Evolutionary conservation across 2,888 invertebrate species (phyloP), one percentile per base, ranked within the genome.

Genomic region (Amiota mariae): DNA sequence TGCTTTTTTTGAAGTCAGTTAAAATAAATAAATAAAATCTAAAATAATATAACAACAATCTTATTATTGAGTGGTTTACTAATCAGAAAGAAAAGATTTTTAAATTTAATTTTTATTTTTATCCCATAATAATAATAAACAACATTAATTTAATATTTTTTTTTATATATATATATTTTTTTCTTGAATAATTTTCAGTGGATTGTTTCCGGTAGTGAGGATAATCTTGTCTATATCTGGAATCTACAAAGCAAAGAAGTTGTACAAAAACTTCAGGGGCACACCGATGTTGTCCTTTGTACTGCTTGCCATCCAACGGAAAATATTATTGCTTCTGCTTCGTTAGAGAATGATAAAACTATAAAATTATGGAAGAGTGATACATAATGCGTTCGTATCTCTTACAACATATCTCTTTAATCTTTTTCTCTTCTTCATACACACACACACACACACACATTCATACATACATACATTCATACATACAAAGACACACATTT

Each of bases 121-220:
- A n/a, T n/a, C n/a, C n/a, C n/a, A n/a, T n/a, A n/a, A n/a, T n/a
- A n/a, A n/a, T n/a, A n/a, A n/a, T n/a, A n/a, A n/a, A n/a, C n/a
- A n/a, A n/a, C n/a, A n/a, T n/a, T n/a, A n/a, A n/a, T n/a, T n/a
- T n/a, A n/a, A n/a, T n/a, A n/a, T n/a, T n/a, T n/a, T n/a, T n/a
- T 11, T 59, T 59, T 36, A 36, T 3, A 9, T 70, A 11, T n/a
- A 18, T 13, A n/a, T n/a, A 3, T 63, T 36, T 24, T 13, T 36
- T 12, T 46, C 1, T 20, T 20, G 15, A 63, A 63, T n/a, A 36
- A 36, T 20, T 64, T 72, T 18, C 90, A 98, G 96, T 99, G 99
- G 99, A 99, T 99, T 88, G 99, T 99, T 66, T 98, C 98, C 57
- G 99, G 99, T n/a, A 99, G 99, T 6, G 99, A 99, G 91, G 99